phyloP scores from a whole-genome alignment of 2,888 invertebrate genomes.

The Ormia ochracea region DNA sequence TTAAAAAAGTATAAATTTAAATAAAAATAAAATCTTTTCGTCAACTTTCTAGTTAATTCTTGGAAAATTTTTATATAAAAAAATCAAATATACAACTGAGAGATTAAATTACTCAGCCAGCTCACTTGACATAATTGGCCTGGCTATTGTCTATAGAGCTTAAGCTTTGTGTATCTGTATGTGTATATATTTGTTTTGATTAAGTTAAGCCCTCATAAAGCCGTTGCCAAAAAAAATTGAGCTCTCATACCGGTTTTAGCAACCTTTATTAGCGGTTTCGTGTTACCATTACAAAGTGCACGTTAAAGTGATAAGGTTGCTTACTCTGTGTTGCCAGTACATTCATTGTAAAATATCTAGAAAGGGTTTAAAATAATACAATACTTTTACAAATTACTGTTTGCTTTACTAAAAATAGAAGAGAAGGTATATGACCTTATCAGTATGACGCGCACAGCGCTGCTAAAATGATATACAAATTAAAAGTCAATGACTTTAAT shows the following conservation, averaged over 20 bases:
- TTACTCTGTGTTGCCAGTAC: neutral
- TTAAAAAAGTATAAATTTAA: neutral
- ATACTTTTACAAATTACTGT: neutral
- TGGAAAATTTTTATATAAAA: conserved; percentile 5
- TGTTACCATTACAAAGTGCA: neutral
- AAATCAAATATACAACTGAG: neutral
- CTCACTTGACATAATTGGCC: conserved; percentile 6
- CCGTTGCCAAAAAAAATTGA: neutral
- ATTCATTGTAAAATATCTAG: neutral
- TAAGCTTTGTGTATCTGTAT: neutral
- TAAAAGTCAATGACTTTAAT: conserved; percentile 45
- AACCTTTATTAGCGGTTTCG: neutral
- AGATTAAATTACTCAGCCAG: conserved; percentile 22
- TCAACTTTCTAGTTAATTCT: neutral
- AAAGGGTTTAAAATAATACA: neutral
- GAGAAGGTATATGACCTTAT: neutral
- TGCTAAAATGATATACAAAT: conserved; percentile 4
- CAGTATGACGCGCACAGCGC: neutral
- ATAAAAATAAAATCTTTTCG: neutral
- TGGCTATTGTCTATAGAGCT: no score
- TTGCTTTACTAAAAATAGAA: neutral
- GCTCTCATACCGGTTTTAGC: neutral
- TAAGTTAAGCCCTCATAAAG: neutral
- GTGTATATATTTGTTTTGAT: neutral
- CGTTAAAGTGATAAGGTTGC: neutral